Percentiles rank a stretch among this genome's conserved stretches.
phyloP scores from a whole-genome alignment of 2,797 vertebrate genomes.

The Clarias fuscus region DNA sequence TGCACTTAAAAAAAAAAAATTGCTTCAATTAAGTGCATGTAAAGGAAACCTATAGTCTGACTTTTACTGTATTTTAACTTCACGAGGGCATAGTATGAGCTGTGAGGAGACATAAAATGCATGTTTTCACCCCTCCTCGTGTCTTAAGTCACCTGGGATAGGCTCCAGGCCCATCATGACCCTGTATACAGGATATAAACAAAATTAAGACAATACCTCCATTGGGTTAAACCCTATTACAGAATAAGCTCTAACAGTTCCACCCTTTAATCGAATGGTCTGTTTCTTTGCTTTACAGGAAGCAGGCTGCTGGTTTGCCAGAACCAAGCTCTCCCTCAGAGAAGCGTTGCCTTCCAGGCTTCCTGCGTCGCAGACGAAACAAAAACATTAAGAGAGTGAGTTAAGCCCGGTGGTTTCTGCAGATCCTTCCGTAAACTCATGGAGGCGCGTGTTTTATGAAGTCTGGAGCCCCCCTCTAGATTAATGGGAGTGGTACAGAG shows the following conservation, averaged over 20 bases:
- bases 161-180: no score
- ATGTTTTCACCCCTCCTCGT: no score
- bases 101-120: background rate
- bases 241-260: background rate
- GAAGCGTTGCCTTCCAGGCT: slow-evolving; percentile 66
- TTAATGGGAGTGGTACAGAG: slow-evolving; percentile 48
- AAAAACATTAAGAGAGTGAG: slow-evolving; percentile 66
- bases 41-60: background rate
- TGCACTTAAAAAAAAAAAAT: no score
- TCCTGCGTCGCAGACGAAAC: slow-evolving; percentile 67
- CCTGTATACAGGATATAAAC: background rate
- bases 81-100: background rate
- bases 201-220: background rate
- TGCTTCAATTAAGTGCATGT: background rate
- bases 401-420: slow-evolving; percentile 53
- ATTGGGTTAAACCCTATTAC: background rate
- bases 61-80: no score
- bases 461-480: slow-evolving; percentile 11
- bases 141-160: no score
- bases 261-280: background rate
- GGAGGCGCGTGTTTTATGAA: slow-evolving; percentile 9
- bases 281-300: slow-evolving; percentile 62
- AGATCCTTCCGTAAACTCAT: slow-evolving; percentile 21
- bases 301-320: slow-evolving; percentile 61
- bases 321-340: slow-evolving; percentile 61